These are phyloP conservation scores for Bovichtus variegatus DNA, from an alignment of 2,797 vertebrate genomes.

Conservation along the genomic window DNA sequence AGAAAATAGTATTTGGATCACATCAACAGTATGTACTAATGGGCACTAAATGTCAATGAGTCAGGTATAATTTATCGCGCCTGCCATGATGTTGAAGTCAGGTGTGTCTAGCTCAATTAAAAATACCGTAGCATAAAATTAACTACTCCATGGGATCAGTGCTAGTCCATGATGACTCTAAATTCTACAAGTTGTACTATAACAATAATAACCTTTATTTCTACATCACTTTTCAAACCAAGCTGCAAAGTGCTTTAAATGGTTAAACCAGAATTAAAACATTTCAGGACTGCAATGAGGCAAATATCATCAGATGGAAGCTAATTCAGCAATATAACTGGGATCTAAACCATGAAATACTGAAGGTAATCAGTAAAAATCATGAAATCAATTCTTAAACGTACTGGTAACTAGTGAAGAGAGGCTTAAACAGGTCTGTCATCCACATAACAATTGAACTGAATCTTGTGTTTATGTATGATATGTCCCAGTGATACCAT, in stretches of 20 bases:
- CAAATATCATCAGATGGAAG: too few species aligned
- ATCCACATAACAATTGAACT: background rate
- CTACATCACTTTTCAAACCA: background rate
- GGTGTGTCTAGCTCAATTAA: conserved; percentile 25
- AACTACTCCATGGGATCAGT: conserved; percentile 9
- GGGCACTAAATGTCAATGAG: conserved; percentile 23
- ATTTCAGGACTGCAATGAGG: too few species aligned
- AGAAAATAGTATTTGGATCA: conserved; percentile 23
- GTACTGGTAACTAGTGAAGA: too few species aligned
- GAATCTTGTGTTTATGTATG: background rate
- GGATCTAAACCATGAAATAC: too few species aligned
- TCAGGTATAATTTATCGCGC: conserved; percentile 35
- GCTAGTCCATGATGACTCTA: background rate
- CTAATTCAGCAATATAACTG: too few species aligned
- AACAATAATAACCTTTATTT: background rate
- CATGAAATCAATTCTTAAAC: too few species aligned
- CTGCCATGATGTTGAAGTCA: conserved; percentile 22
- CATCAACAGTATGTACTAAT: conserved; percentile 29
- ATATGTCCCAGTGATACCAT: background rate
- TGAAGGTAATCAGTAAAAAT: too few species aligned
- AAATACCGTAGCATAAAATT: conserved; percentile 24
- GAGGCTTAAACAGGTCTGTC: too few species aligned
- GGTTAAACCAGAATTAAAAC: too few species aligned
- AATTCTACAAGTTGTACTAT: background rate
- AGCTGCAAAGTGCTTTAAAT: background rate